These are phyloP conservation scores for Hippocampus barbouri DNA, from an alignment of 2,113 vertebrate genomes.

Conservation along the genomic window DNA sequence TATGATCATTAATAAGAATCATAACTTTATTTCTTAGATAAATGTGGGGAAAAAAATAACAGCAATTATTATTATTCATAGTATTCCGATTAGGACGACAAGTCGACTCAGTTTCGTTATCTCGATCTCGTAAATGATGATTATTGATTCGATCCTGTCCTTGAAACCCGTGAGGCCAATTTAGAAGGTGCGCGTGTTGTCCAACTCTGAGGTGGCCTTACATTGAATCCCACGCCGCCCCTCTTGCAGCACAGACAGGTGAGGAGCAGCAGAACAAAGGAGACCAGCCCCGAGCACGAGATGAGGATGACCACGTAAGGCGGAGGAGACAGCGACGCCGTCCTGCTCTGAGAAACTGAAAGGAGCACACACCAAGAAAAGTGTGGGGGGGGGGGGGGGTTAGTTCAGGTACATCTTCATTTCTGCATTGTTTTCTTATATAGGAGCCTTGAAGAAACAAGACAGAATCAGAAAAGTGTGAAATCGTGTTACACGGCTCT, in stretches of 20 bases:
- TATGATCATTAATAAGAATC: neutral
- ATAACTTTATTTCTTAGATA: neutral
- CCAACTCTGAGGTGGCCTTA: slow-evolving; percentile 60
- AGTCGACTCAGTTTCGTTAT: neutral
- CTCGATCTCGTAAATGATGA: neutral
- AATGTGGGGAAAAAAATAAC: too few species aligned
- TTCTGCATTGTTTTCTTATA: slow-evolving; percentile 4
- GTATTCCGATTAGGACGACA: neutral
- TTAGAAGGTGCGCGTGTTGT: too few species aligned
- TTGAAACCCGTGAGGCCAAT: too few species aligned
- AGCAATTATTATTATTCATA: neutral
- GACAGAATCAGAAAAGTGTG: slow-evolving; percentile 47
- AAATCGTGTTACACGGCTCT: slow-evolving; percentile 48
- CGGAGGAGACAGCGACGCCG: slow-evolving; percentile 79
- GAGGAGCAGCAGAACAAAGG: slow-evolving; percentile 88
- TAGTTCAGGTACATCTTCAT: slow-evolving; percentile 3
- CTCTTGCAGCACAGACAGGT: slow-evolving; percentile 91
- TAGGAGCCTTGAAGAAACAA: slow-evolving; percentile 49
- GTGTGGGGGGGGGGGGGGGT: neutral
- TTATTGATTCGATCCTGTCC: too few species aligned
- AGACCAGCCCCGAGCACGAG: slow-evolving; percentile 87
- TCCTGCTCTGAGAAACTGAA: slow-evolving; percentile 73
- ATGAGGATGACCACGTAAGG: slow-evolving; percentile 90
- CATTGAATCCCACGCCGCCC: slow-evolving; percentile 88
- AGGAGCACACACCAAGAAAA: slow-evolving; percentile 28